Conservation (phyloP, 1,140 invertebrate genomes). For the Trichonephila clavata region DNA sequence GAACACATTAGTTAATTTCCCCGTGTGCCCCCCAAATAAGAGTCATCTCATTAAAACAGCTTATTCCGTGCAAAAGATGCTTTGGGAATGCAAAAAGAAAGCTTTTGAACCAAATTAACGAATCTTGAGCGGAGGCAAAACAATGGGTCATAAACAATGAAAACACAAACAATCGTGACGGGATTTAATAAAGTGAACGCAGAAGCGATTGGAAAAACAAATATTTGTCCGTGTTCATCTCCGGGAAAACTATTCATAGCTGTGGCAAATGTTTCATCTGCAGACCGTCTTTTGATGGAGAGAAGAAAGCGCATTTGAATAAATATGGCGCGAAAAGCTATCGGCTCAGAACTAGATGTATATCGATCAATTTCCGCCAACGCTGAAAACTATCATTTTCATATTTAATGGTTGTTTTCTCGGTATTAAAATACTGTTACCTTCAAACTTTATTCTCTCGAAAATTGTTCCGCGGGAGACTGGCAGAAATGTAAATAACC, state of each 20-base stretch:
- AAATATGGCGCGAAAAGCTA: slow-evolving; percentile 75
- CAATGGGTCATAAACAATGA: slow-evolving; percentile 55
- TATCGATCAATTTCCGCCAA: slow-evolving; percentile 75
- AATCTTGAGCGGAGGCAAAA: slow-evolving; percentile 17
- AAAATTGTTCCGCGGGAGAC: slow-evolving; percentile 63
- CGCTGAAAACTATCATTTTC: slow-evolving; percentile 76
- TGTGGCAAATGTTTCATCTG: slow-evolving; percentile 60
- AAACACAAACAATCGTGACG: slow-evolving; percentile 56
- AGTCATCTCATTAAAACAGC: background rate
- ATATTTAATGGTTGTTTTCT: slow-evolving; percentile 77
- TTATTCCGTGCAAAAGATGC: slow-evolving; percentile 40
- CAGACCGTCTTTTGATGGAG: slow-evolving; percentile 61
- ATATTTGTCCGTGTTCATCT: slow-evolving; percentile 57
- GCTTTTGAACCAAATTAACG: slow-evolving; percentile 13
- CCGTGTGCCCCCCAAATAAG: background rate
- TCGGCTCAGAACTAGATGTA: slow-evolving; percentile 56
- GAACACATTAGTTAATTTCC: background rate
- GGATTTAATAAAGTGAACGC: slow-evolving; percentile 71
- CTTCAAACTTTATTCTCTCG: slow-evolving; percentile 73
- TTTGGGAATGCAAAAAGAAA: background rate
- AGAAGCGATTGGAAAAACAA: slow-evolving; percentile 70
- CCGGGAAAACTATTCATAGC: slow-evolving; percentile 69
- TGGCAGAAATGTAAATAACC: slow-evolving; percentile 73
- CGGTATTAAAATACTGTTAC: slow-evolving; percentile 76
- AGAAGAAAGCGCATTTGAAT: slow-evolving; percentile 72